Conservation (phyloP, 1,140 invertebrate species). For the Drosophila melanica region DNA sequence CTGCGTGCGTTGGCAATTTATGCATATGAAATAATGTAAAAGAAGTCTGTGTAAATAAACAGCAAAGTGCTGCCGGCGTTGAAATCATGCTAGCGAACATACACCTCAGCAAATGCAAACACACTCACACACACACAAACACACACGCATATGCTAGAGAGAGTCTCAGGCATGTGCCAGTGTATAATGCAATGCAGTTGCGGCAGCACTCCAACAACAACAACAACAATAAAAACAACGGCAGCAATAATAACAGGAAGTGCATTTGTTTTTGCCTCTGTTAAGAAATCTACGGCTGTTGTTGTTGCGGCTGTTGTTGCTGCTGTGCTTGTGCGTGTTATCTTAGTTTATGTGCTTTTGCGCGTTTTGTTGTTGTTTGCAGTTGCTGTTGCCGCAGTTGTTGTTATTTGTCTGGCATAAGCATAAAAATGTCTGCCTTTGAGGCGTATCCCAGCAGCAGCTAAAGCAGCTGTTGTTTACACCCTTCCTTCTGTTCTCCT, state of each 20-base stretch:
- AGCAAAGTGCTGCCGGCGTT: slow-evolving; percentile 76
- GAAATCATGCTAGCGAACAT: slow-evolving; percentile 72
- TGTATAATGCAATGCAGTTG: slow-evolving; percentile 52
- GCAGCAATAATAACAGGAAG: slow-evolving; percentile 75
- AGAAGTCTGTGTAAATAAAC: slow-evolving; percentile 79
- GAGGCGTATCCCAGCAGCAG: slow-evolving; percentile 42
- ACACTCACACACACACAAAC: slow-evolving; percentile 25
- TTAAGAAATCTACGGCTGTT: slow-evolving; percentile 66
- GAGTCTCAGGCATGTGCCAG: slow-evolving; percentile 21
- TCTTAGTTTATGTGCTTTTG: slow-evolving; percentile 71
- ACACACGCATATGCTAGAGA: not conserved
- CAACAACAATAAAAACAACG: slow-evolving; percentile 52
- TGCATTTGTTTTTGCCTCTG: slow-evolving; percentile 70
- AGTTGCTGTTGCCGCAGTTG: slow-evolving; percentile 47
- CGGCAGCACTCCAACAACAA: slow-evolving; percentile 32
- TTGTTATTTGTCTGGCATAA: slow-evolving; percentile 73
- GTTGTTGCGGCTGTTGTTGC: slow-evolving; percentile 35
- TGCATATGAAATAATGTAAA: slow-evolving; percentile 75
- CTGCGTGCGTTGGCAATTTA: slow-evolving; percentile 65
- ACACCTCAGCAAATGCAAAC: slow-evolving; percentile 68
- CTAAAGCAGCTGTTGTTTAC: slow-evolving; percentile 40
- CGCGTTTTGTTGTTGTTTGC: slow-evolving; percentile 53
- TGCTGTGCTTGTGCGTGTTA: slow-evolving; percentile 49
- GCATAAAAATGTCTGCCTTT: slow-evolving; percentile 69
- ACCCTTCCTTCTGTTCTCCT: slow-evolving; percentile 7